Evolutionary conservation across 2,888 invertebrate species (phyloP).

Genomic region (Elgonia sp.): DNA sequence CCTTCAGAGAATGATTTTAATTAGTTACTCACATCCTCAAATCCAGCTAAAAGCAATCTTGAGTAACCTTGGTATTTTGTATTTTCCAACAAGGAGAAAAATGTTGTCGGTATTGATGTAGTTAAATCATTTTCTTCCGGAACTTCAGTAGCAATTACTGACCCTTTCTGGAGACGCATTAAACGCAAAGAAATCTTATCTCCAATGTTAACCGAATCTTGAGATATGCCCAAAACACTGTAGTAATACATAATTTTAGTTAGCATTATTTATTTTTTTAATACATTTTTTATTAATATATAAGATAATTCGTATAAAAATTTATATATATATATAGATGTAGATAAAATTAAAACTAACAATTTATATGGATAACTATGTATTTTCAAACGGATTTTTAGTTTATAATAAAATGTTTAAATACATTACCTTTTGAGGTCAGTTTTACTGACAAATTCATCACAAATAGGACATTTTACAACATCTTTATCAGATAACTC

Average conservation of each 20-base stretch:
- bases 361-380: no score
- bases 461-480: conserved; percentile 97
- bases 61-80: conserved; percentile 89
- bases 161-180: conserved; percentile 93
- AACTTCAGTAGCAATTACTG: conserved; percentile 88
- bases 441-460: conserved; percentile 92
- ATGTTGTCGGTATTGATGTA: conserved; percentile 81
- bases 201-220: conserved; percentile 88
- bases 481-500: conserved; percentile 94
- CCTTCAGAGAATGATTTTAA: not conserved
- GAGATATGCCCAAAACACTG: conserved; percentile 89
- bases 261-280: conserved; percentile 2
- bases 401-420: conserved; percentile 56
- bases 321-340: no score
- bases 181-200: conserved; percentile 93
- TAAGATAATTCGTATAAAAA: no score
- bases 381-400: not conserved
- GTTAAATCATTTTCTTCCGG: conserved; percentile 86
- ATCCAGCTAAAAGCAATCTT: conserved; percentile 92
- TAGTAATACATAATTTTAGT: conserved; percentile 60
- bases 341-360: no score
- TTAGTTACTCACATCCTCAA: conserved; percentile 88
- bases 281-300: not conserved
- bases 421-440: conserved; percentile 93
- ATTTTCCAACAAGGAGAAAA: conserved; percentile 87